Conservation (phyloP, 1,140 invertebrate genomes). For the Tachypleus tridentatus region DNA sequence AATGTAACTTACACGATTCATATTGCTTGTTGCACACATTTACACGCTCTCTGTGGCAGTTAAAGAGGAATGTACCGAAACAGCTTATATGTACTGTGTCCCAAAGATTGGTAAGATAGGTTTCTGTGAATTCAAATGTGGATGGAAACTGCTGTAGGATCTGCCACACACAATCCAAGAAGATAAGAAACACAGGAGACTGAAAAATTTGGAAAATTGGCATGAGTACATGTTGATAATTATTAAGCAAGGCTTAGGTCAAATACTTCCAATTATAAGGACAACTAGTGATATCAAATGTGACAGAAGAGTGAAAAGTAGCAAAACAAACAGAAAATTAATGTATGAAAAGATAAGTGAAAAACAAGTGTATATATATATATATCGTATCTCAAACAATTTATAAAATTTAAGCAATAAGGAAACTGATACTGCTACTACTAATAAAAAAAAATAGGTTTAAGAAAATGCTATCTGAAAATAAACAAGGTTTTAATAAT, state of each 20-base stretch:
- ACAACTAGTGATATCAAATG: conserved; percentile 1
- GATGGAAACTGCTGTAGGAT: conserved; percentile 71
- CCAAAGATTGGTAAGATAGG: conserved; percentile 81
- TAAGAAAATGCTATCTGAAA: too few relatives aligned
- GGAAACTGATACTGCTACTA: too few relatives aligned
- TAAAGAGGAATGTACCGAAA: conserved; percentile 87
- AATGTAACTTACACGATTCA: conserved; percentile 38
- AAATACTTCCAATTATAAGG: not conserved
- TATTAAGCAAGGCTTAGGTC: not conserved
- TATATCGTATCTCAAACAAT: not conserved
- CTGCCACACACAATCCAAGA: conserved; percentile 89
- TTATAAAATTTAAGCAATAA: too few relatives aligned
- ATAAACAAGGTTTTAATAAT: too few relatives aligned
- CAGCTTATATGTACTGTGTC: conserved; percentile 72
- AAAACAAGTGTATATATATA: conserved; percentile 15
- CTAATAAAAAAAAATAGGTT: too few relatives aligned
- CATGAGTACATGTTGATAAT: not conserved
- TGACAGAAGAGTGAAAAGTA: not conserved
- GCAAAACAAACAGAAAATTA: too few relatives aligned
- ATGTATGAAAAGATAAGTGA: too few relatives aligned
- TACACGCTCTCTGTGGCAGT: conserved; percentile 40
- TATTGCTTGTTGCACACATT: conserved; percentile 15
- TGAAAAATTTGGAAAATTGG: conserved; percentile 31
- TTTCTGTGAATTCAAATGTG: conserved; percentile 83
- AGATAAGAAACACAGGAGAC: conserved; percentile 76